Evolutionary conservation across 2,113 vertebrate genomes (phyloP).

Genomic region (Ammodytes dubius): DNA sequence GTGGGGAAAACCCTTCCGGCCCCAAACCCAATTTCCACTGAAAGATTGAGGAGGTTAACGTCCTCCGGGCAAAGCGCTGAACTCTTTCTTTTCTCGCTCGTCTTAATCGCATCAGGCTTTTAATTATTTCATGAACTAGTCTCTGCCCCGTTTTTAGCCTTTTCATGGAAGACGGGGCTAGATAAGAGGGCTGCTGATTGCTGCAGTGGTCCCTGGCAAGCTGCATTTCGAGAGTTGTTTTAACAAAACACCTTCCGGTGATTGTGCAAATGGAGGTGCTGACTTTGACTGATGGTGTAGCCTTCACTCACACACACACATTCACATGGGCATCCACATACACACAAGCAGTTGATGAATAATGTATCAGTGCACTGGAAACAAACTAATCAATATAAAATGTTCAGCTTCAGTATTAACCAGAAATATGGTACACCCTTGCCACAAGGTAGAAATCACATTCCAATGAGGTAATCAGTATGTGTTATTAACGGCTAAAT

Average conservation of each 20-base stretch:
- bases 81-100: slow-evolving; percentile 46
- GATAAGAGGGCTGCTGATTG: slow-evolving; percentile 44
- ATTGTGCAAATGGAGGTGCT: slow-evolving; percentile 43
- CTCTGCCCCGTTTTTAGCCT: slow-evolving; percentile 54
- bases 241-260: slow-evolving; percentile 11
- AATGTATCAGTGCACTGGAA: slow-evolving; percentile 62
- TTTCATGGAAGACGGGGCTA: slow-evolving; percentile 57
- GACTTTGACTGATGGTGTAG: slow-evolving; percentile 63
- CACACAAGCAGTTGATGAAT: slow-evolving; percentile 35
- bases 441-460: slow-evolving; percentile 1
- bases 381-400: slow-evolving; percentile 69
- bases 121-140: slow-evolving; percentile 76
- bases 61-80: slow-evolving; percentile 47
- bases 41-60: slow-evolving; percentile 66
- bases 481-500: slow-evolving; percentile 2
- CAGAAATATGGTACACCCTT: slow-evolving; percentile 11
- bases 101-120: slow-evolving; percentile 74
- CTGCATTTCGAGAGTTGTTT: slow-evolving; percentile 35
- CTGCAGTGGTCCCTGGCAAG: not conserved
- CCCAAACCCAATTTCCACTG: slow-evolving; percentile 64
- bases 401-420: slow-evolving; percentile 51
- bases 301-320: slow-evolving; percentile 6
- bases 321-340: not conserved
- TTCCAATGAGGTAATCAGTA: not conserved
- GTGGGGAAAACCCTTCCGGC: slow-evolving; percentile 37